Evolutionary conservation across 2,797 vertebrate genomes (phyloP).

Genomic region (Babyrousa celebensis): DNA sequence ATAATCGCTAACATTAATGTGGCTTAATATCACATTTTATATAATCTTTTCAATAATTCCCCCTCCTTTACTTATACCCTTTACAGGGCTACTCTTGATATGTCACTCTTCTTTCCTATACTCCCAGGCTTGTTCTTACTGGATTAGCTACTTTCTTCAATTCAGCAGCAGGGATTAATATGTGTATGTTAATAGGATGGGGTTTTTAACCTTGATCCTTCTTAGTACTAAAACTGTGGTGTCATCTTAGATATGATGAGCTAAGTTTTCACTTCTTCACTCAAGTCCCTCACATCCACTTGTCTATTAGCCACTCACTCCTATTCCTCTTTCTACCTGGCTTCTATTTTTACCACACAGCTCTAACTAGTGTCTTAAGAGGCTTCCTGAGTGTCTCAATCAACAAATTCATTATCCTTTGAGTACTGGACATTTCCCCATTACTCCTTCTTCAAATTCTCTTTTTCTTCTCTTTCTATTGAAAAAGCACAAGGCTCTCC

Average conservation of each 20-base stretch:
- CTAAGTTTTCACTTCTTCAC: neutral
- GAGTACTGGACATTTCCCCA: neutral
- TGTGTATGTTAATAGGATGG: neutral
- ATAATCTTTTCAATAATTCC: neutral
- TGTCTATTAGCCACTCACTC: neutral
- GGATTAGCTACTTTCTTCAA: neutral
- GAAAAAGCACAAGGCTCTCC: neutral
- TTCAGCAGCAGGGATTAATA: neutral
- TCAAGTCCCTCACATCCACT: neutral
- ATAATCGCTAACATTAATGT: slow-evolving; percentile 32
- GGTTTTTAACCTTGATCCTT: neutral
- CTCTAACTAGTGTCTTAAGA: neutral
- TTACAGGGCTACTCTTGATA: neutral
- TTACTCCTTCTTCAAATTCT: neutral
- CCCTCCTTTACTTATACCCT: neutral
- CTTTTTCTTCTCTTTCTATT: neutral
- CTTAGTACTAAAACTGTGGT: neutral
- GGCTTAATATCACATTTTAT: neutral
- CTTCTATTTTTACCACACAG: neutral
- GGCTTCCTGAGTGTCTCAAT: neutral
- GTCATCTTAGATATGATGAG: neutral
- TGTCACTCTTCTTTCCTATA: neutral
- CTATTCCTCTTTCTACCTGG: neutral
- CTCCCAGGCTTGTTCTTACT: neutral
- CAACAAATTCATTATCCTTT: neutral